Conservation (phyloP, 2,113 vertebrate species). For the Origma solitaria region DNA sequence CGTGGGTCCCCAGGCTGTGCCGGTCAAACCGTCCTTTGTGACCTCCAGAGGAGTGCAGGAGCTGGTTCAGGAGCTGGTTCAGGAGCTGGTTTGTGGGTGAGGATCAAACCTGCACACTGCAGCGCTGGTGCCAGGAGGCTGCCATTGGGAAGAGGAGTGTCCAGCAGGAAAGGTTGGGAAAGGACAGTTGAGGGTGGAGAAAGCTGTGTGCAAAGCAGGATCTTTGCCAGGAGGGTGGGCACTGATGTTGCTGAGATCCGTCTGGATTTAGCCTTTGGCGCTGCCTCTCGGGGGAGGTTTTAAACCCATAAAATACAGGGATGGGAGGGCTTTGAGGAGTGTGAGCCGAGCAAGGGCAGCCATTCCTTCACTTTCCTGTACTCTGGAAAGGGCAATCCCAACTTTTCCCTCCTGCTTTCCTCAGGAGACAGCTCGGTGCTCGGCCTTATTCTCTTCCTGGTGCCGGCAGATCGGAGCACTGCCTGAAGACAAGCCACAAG, state of each 20-base stretch:
- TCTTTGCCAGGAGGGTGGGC: background rate
- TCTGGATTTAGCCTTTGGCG: fast-evolving
- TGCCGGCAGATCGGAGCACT: fast-evolving
- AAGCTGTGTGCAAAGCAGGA: background rate
- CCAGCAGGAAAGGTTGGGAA: background rate
- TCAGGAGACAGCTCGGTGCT: background rate
- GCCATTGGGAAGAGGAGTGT: background rate
- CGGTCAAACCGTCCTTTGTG: background rate
- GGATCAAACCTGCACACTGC: background rate
- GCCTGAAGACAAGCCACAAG: fast-evolving
- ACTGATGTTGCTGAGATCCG: background rate
- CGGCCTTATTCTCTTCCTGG: background rate
- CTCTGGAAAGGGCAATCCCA: background rate
- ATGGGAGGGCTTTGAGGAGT: background rate
- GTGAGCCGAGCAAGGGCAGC: background rate
- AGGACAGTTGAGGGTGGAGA: background rate
- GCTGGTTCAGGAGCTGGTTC: background rate
- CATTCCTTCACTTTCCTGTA: background rate
- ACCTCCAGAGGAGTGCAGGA: fast-evolving
- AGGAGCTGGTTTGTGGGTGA: background rate
- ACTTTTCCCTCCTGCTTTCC: background rate
- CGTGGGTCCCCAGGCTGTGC: fast-evolving
- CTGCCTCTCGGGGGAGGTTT: background rate
- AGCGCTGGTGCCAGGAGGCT: background rate
- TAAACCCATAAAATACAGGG: background rate